A percentile compares a stretch with the other conserved stretches of the same genome.
phyloP scores from a whole-genome alignment of 2,888 invertebrate species.

The Micoletzkya japonica region DNA sequence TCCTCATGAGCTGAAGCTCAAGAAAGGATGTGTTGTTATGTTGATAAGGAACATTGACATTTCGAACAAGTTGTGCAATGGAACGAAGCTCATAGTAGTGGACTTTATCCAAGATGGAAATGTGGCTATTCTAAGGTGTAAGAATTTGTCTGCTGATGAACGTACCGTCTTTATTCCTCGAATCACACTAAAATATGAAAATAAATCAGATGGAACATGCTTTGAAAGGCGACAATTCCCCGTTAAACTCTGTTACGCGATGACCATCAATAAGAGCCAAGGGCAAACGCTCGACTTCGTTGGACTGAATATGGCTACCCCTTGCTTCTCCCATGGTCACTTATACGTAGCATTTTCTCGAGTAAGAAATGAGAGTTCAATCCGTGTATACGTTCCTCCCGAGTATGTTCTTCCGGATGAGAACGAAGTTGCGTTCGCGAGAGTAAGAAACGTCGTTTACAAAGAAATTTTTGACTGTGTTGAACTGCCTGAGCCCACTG shows the following conservation, averaged over 20 bases:
- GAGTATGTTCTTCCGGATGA: no score
- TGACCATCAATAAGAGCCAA: slow-evolving; percentile 8
- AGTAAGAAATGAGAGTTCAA: slow-evolving; percentile 24
- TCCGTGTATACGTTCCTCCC: slow-evolving; percentile 13
- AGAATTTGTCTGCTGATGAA: not conserved
- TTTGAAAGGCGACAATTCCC: slow-evolving; percentile 3
- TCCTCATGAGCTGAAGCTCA: slow-evolving; percentile 32
- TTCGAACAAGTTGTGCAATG: slow-evolving; percentile 41
- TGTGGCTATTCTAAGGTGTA: not conserved
- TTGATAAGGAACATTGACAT: slow-evolving; percentile 37
- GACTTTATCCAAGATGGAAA: slow-evolving; percentile 24
- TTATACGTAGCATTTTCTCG: slow-evolving; percentile 43
- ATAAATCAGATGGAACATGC: not conserved
- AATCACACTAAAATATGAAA: not conserved
- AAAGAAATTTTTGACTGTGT: no score
- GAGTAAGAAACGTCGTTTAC: no score
- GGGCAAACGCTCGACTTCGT: not conserved
- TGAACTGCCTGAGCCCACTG: no score
- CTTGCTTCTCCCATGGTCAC: slow-evolving; percentile 39
- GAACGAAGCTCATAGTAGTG: slow-evolving; percentile 31
- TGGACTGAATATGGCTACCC: not conserved
- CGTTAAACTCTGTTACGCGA: not conserved
- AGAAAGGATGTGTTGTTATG: slow-evolving; percentile 34
- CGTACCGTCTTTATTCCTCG: not conserved
- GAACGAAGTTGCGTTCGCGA: no score